Evolutionary conservation across 2,113 vertebrate species (phyloP).

Genomic region (Salvelinus alpinus): DNA sequence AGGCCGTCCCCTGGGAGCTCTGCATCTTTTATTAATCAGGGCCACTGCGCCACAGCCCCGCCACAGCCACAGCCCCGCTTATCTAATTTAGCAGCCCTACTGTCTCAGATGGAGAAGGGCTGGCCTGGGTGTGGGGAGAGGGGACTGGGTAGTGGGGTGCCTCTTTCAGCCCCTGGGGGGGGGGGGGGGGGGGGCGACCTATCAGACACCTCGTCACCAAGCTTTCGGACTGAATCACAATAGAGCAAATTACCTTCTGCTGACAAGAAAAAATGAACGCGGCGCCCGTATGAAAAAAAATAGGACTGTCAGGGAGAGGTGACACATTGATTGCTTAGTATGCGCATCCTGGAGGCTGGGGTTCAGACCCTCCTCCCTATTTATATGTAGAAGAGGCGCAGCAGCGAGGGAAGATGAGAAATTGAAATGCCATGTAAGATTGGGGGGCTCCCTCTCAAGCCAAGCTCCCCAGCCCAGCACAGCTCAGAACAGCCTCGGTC

Average conservation of each 20-base stretch:
- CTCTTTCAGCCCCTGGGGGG: slow-evolving; percentile 8
- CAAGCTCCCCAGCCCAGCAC: slow-evolving; percentile 47
- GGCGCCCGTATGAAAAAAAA: slow-evolving; percentile 65
- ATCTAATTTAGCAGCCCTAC: slow-evolving; percentile 80
- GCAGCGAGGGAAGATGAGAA: slow-evolving; percentile 62
- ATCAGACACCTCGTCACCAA: slow-evolving; percentile 75
- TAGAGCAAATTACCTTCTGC: slow-evolving; percentile 82
- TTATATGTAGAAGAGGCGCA: slow-evolving; percentile 76
- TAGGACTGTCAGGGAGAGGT: slow-evolving; percentile 75
- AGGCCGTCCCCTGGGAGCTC: slow-evolving; percentile 72
- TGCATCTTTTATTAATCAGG: slow-evolving; percentile 86
- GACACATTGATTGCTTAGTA: slow-evolving; percentile 83
- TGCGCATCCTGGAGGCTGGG: slow-evolving; percentile 73
- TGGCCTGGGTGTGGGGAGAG: slow-evolving; percentile 58
- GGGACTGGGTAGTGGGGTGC: slow-evolving; percentile 17
- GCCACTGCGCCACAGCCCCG: slow-evolving; percentile 68
- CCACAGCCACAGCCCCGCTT: slow-evolving; percentile 73
- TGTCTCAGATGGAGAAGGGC: slow-evolving; percentile 69
- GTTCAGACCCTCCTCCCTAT: slow-evolving; percentile 71
- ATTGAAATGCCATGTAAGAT: slow-evolving; percentile 79
- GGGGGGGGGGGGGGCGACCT: slow-evolving; percentile 52
- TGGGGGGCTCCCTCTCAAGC: slow-evolving; percentile 61
- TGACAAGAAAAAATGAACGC: slow-evolving; percentile 81
- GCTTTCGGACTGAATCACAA: slow-evolving; percentile 80
- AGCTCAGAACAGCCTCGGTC: neutral